A percentile compares a stretch with the other conserved stretches of the same genome.
These are phyloP conservation scores for Sesia bembeciformis DNA, from an alignment of 2,888 invertebrate genomes.

Conservation along the genomic window DNA sequence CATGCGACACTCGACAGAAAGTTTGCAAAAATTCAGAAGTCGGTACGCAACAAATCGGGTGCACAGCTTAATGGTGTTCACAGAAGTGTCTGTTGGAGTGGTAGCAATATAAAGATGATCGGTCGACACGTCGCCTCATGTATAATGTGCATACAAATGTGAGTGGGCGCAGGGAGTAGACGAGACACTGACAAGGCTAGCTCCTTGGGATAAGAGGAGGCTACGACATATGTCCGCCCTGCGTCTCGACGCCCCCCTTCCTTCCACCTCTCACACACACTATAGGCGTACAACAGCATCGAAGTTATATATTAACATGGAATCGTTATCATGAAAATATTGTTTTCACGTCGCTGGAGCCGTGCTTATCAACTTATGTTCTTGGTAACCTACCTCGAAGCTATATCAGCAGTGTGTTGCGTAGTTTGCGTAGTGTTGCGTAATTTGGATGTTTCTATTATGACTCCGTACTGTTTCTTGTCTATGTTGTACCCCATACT, in stretches of 20 bases:
- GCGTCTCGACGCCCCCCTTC: constrained; percentile 30
- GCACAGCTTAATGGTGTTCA: constrained; percentile 24
- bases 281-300: background rate
- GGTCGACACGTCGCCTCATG: constrained; percentile 57
- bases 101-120: constrained; percentile 59
- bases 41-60: background rate
- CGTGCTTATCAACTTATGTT: background rate
- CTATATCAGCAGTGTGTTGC: too few species aligned
- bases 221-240: constrained; percentile 54
- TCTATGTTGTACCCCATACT: background rate
- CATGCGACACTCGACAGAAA: too few species aligned
- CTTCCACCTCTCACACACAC: constrained; percentile 3
- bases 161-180: constrained; percentile 27
- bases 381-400: background rate
- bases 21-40: background rate
- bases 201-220: constrained; percentile 44
- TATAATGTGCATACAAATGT: constrained; percentile 68
- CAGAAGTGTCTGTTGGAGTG: constrained; percentile 30
- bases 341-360: background rate
- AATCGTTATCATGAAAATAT: background rate
- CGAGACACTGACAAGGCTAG: background rate
- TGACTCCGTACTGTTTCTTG: background rate
- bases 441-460: too few species aligned
- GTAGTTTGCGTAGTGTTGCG: too few species aligned
- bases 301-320: background rate